phyloP scores from a whole-genome alignment of 2,797 vertebrate genomes.

The Gymnothorax javanicus region DNA sequence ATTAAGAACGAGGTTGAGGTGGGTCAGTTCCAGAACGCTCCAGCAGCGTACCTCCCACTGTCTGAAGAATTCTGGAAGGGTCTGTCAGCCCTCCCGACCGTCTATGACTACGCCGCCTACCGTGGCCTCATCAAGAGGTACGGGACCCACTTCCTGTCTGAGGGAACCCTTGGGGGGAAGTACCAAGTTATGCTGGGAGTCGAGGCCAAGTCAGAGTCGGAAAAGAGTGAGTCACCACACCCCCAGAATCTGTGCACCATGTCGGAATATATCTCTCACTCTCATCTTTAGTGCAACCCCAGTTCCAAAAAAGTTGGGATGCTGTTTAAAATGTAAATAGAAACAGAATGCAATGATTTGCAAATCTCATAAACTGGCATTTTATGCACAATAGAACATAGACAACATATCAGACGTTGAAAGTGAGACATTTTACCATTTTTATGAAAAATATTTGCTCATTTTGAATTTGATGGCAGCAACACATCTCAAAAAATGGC shows the following conservation, averaged over 20 bases:
- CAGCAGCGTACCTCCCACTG: slow-evolving; percentile 68
- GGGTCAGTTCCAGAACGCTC: slow-evolving; percentile 88
- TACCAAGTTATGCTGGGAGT: slow-evolving; percentile 83
- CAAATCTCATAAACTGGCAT: too few species aligned
- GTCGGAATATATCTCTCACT: background rate
- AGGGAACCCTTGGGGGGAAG: slow-evolving; percentile 87
- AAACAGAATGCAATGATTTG: too few species aligned
- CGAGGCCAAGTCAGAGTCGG: slow-evolving; percentile 65
- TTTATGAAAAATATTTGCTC: too few species aligned
- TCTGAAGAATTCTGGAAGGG: slow-evolving; percentile 85
- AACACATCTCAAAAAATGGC: too few species aligned
- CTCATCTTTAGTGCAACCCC: background rate
- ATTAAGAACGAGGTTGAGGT: slow-evolving; percentile 77
- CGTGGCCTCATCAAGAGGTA: slow-evolving; percentile 77
- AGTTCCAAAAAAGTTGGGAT: too few species aligned
- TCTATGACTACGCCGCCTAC: slow-evolving; percentile 83
- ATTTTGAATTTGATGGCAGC: too few species aligned
- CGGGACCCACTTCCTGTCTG: slow-evolving; percentile 88
- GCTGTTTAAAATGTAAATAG: too few species aligned
- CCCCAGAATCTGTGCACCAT: too few species aligned
- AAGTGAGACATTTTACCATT: too few species aligned
- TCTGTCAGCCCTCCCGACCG: slow-evolving; percentile 75
- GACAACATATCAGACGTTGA: too few species aligned
- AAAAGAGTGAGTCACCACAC: slow-evolving; percentile 60
- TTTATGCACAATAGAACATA: too few species aligned